Evolutionary conservation across 2,888 invertebrate species (phyloP), one percentile per base, ranked within the genome.

Genomic region (Gibbula magus): DNA sequence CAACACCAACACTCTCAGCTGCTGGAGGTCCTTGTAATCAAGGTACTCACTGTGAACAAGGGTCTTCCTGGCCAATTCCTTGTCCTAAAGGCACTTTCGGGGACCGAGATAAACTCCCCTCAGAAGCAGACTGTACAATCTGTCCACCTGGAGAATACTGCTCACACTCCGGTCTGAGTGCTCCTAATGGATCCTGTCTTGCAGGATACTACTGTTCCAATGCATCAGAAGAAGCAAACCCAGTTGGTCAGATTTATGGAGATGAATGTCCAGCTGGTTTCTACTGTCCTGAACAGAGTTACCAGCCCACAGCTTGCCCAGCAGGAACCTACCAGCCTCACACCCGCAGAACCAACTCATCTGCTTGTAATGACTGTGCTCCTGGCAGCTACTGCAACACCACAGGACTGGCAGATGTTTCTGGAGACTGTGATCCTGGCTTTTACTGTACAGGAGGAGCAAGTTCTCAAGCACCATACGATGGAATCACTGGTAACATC

Each of bases 81-180:
- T 92, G 92, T 81, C 92, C 92, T 1, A 90, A 88, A 76, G 92
- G 92, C 35, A 91, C 90, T 5, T 92, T 87, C 79, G 91, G 92
- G n/a, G 86, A 89, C 67, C 82, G 88, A n/a, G 79, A 81, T 7
- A 79, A 83, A 29, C 88, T 92, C 13, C 89, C 90, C 7, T 86
- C 91, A 7, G 82, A 88, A 54, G 80, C 83, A 5, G 91, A 91
- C 79, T 92, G 92, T 80, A 89, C 90, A 2, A 77, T 86, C 70
- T 92, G 92, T 82, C 90, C 91, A 79, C 90, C 91, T 16, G 91
- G 91, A 29, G 86, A 91, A 79, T 91, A 84, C 84, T 92, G 92
- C 83, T 84, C 89, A 13, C 86, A 87, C 29, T 87, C 91, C 5
- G 88, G 90, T 20, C 84, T 91, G 0, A 82, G 83, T 2, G 83